Percentiles rank a stretch among this genome's conserved stretches.
These are phyloP conservation scores for Xestia sexstrigata DNA, from an alignment of 2,888 invertebrate species.

Conservation along the genomic window DNA sequence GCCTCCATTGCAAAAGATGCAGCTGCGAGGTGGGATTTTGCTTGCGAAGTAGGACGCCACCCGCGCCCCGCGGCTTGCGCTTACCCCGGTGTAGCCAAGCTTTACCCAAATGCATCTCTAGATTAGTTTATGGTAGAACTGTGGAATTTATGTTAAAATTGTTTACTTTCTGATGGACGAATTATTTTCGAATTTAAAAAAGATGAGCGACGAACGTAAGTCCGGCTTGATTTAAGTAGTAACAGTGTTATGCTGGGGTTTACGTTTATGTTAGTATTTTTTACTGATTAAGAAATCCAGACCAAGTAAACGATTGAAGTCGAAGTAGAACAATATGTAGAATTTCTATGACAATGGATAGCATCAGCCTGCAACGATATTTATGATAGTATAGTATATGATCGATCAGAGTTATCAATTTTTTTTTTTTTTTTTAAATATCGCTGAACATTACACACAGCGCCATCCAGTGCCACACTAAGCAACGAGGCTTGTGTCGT, in stretches of 20 bases:
- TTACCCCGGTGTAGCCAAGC: neutral
- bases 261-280: neutral
- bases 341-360: neutral
- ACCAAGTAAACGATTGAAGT: neutral
- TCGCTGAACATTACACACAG: no score
- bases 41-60: neutral
- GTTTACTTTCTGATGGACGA: neutral
- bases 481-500: no score
- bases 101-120: neutral
- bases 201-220: neutral
- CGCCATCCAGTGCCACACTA: no score
- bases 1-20: neutral
- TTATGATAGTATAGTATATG: neutral
- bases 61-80: neutral
- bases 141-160: neutral
- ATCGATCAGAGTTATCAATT: no score
- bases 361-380: neutral
- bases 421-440: no score
- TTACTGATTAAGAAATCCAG: neutral
- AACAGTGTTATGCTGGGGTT: neutral
- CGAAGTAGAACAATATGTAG: neutral
- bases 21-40: neutral
- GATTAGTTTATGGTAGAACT: neutral
- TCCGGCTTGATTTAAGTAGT: neutral
- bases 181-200: neutral